Evolutionary conservation across 2,888 invertebrate species (phyloP), one percentile per base, ranked within the genome.

Genomic region (Dynastes maya): DNA sequence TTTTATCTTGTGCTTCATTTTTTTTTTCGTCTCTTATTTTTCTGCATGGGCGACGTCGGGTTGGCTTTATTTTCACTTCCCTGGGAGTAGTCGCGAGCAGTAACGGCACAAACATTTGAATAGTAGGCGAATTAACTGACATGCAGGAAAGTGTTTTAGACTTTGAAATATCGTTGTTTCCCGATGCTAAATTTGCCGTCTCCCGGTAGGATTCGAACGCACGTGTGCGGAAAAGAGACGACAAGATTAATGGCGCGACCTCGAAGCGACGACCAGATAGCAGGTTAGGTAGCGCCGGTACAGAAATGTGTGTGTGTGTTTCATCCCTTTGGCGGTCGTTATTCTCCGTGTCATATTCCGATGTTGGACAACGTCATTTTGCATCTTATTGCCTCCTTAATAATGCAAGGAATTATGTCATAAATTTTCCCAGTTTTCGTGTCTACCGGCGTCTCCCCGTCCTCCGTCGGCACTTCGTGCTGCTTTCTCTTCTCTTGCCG

Each of bases 81-180:
- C 13, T 13, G 51, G 70, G 70, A 70, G 22, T 51, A 70, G 70
- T 45, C 11, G 16, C 53, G 16, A 9, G 16, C 5, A 53, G n/a
- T 53, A 53, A 16, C 53, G 49, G 49, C 58, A 70, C 29, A 71
- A 65, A 61, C 75, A 78, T 74, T 74, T 74, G 78, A 78, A 74
- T 78, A 67, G 74, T 78, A 58, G 74, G 67, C 65, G 72, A 75
- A 67, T 78, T 75, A 78, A 74, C 80, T 82, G 82, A 82, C 82
- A 81, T 81, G 78, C 79, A 81, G 82, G 82, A 85, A 85, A 86
- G 86, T 86, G 86, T 85, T 86, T 85, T 83, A 85, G 86, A 86
- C 87, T 86, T 85, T 87, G 87, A 87, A 87, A 87, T 87, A 87
- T 87, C 84, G 85, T 85, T 83, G 83, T 83, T 83, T 83, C 83